A percentile compares a stretch with the other conserved stretches of the same genome.
Evolutionary conservation across 1,140 invertebrate species (phyloP).

Genomic region (Zaprionus taronus): DNA sequence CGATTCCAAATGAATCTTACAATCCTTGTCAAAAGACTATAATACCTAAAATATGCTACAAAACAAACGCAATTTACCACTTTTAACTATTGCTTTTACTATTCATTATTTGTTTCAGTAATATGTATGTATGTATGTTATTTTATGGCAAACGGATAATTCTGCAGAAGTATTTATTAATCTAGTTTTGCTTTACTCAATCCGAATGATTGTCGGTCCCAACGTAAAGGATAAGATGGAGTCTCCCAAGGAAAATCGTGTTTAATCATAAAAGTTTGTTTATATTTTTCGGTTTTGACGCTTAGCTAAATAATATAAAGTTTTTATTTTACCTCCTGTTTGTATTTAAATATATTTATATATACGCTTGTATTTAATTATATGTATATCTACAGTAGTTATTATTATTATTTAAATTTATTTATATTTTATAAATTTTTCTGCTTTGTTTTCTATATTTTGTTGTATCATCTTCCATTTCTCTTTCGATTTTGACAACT

Average conservation of each 20-base stretch:
- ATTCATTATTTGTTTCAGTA: background rate
- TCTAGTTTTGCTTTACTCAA: background rate
- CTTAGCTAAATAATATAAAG: constrained; percentile 71
- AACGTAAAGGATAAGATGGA: background rate
- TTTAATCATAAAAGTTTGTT: constrained; percentile 81
- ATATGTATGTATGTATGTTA: no score
- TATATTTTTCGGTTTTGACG: constrained; percentile 78
- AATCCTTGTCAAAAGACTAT: no score
- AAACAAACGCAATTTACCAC: background rate
- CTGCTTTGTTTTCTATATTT: constrained; percentile 47
- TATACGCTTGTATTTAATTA: constrained; percentile 67
- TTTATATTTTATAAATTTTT: constrained; percentile 60
- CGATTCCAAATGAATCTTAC: no score
- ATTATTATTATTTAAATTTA: constrained; percentile 79
- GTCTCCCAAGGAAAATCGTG: constrained; percentile 27
- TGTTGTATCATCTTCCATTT: constrained; percentile 22
- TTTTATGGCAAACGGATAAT: background rate
- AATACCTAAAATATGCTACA: background rate
- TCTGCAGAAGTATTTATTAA: background rate
- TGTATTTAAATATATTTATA: constrained; percentile 68
- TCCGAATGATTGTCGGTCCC: background rate
- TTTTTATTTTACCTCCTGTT: constrained; percentile 48
- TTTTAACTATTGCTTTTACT: background rate
- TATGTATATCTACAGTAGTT: constrained; percentile 81
- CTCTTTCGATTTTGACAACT: background rate